Base-by-base conservation (phyloP, 2,888 invertebrate genomes). In the Creontiades dilutus region DNA sequence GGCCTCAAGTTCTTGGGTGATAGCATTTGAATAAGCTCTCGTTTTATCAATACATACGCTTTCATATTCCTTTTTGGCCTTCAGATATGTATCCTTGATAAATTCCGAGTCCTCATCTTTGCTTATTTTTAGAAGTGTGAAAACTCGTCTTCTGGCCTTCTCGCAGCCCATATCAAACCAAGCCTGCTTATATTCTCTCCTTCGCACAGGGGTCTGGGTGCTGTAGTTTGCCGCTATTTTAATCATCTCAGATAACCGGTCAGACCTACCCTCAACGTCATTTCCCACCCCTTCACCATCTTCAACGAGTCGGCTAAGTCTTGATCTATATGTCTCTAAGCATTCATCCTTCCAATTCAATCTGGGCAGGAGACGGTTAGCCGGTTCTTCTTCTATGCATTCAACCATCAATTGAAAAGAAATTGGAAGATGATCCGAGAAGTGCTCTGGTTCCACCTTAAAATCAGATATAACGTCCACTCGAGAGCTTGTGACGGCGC, bases 31-130 rank as follows among this genome's bases (percentile, higher is more conserved):
- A 68, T 68, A 68, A 68, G 68, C 68, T 68, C 68, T 68, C 68
- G 68, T n/a, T 68, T 68, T 68, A 68, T 68, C 68, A 68, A 23
- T 23, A 16, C 68, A 68, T n/a, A 68, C 16, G 68, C 68, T 68
- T 68, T 68, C 11, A 68, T 68, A 68, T 68, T 68, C 68, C 68
- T 68, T 68, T 68, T 68, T 68, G 68, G 68, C 68, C 68, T 68
- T 68, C 68, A 68, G 68, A 68, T 68, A 68, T 68, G 68, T 68
- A 68, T 68, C 68, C 68, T 68, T 68, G 68, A 68, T 68, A 68
- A 23, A 68, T n/a, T 68, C 68, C 68, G 68, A 68, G 68, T 68
- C 68, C 68, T 68, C 68, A 68, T 68, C 68, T 68, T 68, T 68
- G 68, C 68, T 68, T 7, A 68, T 68, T 68, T 68, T 68, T 68